A percentile compares a stretch with the other conserved stretches of the same genome.
Evolutionary conservation across 2,113 vertebrate genomes (phyloP).

Genomic region (Melanerpes aurifrons): DNA sequence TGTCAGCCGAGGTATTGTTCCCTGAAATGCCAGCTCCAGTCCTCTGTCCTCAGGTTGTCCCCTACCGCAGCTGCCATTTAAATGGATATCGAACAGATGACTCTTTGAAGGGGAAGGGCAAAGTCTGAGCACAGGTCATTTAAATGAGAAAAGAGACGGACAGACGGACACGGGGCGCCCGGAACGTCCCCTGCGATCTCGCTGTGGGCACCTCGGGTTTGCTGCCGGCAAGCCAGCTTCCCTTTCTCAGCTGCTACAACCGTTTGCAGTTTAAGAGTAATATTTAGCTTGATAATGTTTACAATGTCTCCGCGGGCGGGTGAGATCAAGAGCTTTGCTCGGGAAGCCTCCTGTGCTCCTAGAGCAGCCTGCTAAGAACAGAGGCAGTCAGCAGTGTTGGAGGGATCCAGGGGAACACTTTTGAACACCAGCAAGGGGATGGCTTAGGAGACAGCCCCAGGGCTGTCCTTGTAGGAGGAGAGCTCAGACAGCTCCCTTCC

Average conservation of each 20-base stretch:
- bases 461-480: neutral
- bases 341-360: neutral
- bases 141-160: neutral
- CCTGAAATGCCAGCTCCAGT: conserved; percentile 30
- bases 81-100: neutral
- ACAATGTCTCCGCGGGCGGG: neutral
- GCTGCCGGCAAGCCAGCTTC: neutral
- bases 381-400: neutral
- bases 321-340: neutral
- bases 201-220: neutral
- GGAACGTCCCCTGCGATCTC: neutral
- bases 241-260: neutral
- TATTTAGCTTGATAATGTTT: neutral
- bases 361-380: neutral
- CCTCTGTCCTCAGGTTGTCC: neutral
- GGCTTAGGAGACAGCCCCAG: neutral
- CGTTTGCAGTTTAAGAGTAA: neutral
- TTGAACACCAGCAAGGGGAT: neutral
- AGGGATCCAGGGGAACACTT: neutral
- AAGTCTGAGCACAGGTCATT: neutral
- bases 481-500: neutral
- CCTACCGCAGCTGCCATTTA: neutral
- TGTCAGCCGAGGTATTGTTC: conserved; percentile 20
- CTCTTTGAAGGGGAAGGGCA: neutral
- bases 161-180: neutral